phyloP scores from a whole-genome alignment of 2,113 vertebrate genomes.

The Daphoenositta chrysoptera region DNA sequence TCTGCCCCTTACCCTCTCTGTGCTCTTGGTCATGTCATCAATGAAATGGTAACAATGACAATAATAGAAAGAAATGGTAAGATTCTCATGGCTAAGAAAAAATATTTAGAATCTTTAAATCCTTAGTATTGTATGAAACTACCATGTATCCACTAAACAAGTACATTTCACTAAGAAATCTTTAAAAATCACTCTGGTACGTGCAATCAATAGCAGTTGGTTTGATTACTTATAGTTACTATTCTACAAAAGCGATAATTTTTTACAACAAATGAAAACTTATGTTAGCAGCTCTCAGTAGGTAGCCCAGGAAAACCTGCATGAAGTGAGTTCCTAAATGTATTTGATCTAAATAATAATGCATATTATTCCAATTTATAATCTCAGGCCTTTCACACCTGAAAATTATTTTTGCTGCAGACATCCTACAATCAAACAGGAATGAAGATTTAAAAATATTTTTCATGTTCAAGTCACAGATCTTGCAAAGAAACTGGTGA shows the following conservation, averaged over 20 bases:
- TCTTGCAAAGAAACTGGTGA: not conserved
- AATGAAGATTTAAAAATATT: not conserved
- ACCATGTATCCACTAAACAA: not conserved
- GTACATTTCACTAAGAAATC: not conserved
- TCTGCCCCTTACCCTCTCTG: not conserved
- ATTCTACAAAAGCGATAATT: not conserved
- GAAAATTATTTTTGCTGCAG: not conserved
- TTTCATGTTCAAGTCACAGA: not conserved
- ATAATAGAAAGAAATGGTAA: not conserved
- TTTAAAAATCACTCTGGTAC: not conserved
- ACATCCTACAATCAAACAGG: not conserved
- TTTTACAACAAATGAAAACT: not conserved
- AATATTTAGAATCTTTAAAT: not conserved
- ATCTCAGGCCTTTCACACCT: not conserved
- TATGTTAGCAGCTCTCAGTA: not conserved
- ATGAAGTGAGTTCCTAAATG: not conserved
- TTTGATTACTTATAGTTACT: not conserved
- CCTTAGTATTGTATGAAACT: not conserved
- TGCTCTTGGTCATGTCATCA: not conserved
- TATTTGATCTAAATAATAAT: not conserved
- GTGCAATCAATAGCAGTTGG: not conserved
- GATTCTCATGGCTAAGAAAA: not conserved
- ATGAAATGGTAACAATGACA: not conserved
- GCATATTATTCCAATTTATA: not conserved
- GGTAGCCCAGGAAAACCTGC: not conserved